Evolutionary conservation across 2,113 vertebrate species (phyloP).

Genomic region (Aix galericulata): DNA sequence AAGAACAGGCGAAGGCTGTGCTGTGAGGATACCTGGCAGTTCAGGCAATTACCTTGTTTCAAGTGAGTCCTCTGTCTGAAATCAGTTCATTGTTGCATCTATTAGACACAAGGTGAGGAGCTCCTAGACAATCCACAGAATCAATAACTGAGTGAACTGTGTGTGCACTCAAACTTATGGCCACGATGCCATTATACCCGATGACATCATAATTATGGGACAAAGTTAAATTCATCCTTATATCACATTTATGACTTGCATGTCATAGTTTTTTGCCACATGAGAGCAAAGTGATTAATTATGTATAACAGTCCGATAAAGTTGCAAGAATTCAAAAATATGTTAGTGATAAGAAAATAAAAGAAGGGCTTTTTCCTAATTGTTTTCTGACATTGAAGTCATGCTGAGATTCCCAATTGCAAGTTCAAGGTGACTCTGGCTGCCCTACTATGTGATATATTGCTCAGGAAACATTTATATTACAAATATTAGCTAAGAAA

Average conservation of each 20-base stretch:
- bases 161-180: not conserved
- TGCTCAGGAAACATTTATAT: not conserved
- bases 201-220: not conserved
- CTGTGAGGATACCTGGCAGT: not conserved
- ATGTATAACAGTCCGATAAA: not conserved
- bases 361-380: not conserved
- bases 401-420: not conserved
- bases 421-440: not conserved
- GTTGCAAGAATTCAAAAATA: not conserved
- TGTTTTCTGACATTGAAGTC: not conserved
- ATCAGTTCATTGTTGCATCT: not conserved
- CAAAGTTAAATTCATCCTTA: not conserved
- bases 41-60: not conserved
- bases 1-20: not conserved
- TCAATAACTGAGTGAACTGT: not conserved
- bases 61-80: not conserved
- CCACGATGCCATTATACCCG: not conserved
- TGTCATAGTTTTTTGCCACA: not conserved
- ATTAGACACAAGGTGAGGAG: not conserved
- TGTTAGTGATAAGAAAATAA: not conserved
- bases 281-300: not conserved
- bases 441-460: not conserved
- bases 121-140: not conserved
- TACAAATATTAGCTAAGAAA: not conserved
- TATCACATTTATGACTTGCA: not conserved